Evolutionary conservation across 2,888 invertebrate genomes (phyloP), one percentile per base, ranked within the genome.

Genomic region (Euclidia mi): DNA sequence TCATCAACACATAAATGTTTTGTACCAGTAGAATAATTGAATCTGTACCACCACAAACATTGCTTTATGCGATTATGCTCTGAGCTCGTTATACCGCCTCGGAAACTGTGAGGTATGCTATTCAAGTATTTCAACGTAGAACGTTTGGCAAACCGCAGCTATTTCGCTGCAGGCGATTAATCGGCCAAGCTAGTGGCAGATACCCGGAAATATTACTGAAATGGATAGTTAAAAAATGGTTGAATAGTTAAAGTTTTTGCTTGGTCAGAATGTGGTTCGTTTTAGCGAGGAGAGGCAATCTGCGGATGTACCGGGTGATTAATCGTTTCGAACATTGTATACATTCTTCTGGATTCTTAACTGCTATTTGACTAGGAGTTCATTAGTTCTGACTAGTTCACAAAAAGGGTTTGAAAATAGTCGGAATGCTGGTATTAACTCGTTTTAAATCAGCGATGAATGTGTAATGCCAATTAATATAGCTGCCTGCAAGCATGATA

Each of bases 321-420:
- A 59, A 69, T 73, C 52, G 40, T 34, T 11, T 44, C 35, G 35
- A 47, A 47, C 34, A 15, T 62, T 56, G 47, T 62, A 31, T 41
- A 40, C 35, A 32, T 38, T 45, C 42, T 42, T 14, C 41, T n/a
- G 56, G 42, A 32, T 14, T 2, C 45, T 29, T 9, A 15, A 50
- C 32, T 15, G 46, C 35, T 28, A 18, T 25, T 18, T 11, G 6
- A n/a, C n/a, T n/a, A n/a, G n/a, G n/a, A n/a, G n/a, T n/a, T n/a
- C n/a, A n/a, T n/a, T n/a, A n/a, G n/a, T n/a, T n/a, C n/a, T n/a
- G n/a, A n/a, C n/a, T n/a, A n/a, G n/a, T n/a, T n/a, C n/a, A n/a
- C n/a, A n/a, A n/a, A n/a, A n/a, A n/a, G n/a, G n/a, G n/a, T n/a
- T n/a, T n/a, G n/a, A n/a, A n/a, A n/a, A n/a, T n/a, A n/a, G n/a